phyloP scores from a whole-genome alignment of 2,113 vertebrate species.

The Rana temporaria region DNA sequence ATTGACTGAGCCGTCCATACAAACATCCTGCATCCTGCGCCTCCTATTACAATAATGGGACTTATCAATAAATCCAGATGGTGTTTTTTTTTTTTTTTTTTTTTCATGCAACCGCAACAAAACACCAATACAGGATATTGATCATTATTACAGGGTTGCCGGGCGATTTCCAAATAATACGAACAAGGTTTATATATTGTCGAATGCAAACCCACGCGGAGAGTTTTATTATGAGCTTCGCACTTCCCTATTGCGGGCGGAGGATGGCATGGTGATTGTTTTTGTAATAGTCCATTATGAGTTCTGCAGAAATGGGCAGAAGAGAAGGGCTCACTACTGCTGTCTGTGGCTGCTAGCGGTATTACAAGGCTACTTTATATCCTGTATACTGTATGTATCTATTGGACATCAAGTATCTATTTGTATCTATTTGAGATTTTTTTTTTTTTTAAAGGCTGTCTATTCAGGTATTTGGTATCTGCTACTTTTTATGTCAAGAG shows the following conservation, averaged over 20 bases:
- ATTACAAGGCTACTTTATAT: background rate
- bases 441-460: too few relatives aligned
- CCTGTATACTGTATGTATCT: too few relatives aligned
- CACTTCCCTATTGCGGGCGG: constrained; percentile 9
- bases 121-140: constrained; percentile 42
- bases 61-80: constrained; percentile 39
- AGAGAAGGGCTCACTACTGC: background rate
- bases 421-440: too few relatives aligned
- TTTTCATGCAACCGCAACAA: background rate
- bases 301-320: background rate
- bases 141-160: background rate
- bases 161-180: constrained; percentile 12
- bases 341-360: background rate
- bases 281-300: too few relatives aligned
- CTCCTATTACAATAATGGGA: background rate
- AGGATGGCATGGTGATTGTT: too few relatives aligned
- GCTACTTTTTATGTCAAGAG: too few relatives aligned
- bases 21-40: constrained; percentile 34
- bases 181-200: background rate
- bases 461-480: too few relatives aligned
- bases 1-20: constrained; percentile 33
- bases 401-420: too few relatives aligned
- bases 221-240: background rate
- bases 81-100: constrained; percentile 15
- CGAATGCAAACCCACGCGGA: background rate